These are phyloP conservation scores for Aphelinus certus DNA, from an alignment of 1,140 invertebrate species.

Conservation along the genomic window DNA sequence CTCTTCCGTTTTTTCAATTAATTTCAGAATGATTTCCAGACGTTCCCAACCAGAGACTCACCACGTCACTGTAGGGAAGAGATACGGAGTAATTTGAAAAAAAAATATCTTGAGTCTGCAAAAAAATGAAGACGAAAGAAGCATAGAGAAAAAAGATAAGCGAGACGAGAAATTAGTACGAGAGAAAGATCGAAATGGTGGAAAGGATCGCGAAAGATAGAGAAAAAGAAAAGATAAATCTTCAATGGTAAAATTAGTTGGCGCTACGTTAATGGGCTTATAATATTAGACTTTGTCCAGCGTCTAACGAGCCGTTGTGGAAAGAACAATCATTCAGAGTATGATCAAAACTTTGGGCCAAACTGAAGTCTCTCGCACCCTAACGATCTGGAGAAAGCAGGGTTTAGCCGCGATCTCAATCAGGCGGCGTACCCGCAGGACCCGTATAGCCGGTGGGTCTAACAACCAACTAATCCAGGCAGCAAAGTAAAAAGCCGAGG, in stretches of 20 bases:
- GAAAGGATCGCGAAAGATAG: conserved; percentile 7
- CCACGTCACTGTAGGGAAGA: not conserved
- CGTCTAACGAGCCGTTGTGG: no score
- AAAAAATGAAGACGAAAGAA: conserved; percentile 1
- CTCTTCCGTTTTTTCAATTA: conserved; percentile 21
- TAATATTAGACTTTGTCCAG: conserved; percentile 12
- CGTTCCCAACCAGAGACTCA: not conserved
- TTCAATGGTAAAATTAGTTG: conserved; percentile 7
- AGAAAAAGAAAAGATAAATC: not conserved
- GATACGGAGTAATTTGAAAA: not conserved
- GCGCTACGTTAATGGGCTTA: conserved; percentile 23
- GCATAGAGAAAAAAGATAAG: not conserved
- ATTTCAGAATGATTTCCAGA: conserved; percentile 28
- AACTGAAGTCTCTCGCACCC: no score
- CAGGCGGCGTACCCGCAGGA: no score
- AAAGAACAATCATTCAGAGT: no score
- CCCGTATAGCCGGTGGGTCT: no score
- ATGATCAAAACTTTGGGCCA: no score
- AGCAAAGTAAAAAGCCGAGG: no score
- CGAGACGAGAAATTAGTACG: conserved; percentile 12
- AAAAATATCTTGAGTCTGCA: not conserved
- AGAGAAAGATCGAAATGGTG: conserved; percentile 5
- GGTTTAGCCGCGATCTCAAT: no score
- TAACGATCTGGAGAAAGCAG: no score
- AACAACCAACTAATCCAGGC: no score